Evolutionary conservation across 2,888 invertebrate genomes (phyloP), one percentile per base, ranked within the genome.

Genomic region (Alviniconcha strummeri): DNA sequence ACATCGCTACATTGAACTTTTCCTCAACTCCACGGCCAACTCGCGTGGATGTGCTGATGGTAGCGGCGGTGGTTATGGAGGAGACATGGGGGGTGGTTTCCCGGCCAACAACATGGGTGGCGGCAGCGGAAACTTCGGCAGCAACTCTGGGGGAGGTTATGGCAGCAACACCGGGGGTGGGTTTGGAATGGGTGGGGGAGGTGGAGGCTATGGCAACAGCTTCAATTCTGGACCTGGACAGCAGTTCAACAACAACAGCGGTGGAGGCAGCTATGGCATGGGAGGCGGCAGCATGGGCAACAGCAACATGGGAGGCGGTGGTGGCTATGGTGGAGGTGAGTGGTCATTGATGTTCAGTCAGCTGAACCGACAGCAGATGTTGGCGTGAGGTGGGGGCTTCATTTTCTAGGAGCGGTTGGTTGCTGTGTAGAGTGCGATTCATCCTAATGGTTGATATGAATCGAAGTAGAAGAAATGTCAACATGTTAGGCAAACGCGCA

Each of bases 1-100:
- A 84, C 92, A 93, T 82, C 88, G 93, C 60, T 99, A 98, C 94
- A 98, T 99, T 92, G 99, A 99, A 94, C 94, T 99, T 86, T 99
- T 98, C 95, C 95, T 97, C 84, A 97, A 97, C 84, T 93, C 93
- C 13, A 90, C 91, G 57, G 89, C 90, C 71, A 86, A 85, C 13
- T 87, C 88, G 36, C 86, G 86, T 74, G 60, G 60, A 3, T 36
- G 36, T 60, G 8, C 60, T 11, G 60, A 60, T 60, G 84, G 85
- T n/a, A 85, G 86, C 4, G 86, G 87, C 80, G 88, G 86, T 60
- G 88, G 87, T 64, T 86, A 85, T 19, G 84, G 83, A n/a, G 85
- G 86, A 11, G 86, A 85, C 76, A 89, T 88, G 86, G 89, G 88
- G 8, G 88, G 89, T 81, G 86, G 87, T 15, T 85, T 85, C 79